A percentile compares a stretch with the other conserved stretches of the same genome.
Conservation (phyloP, 2,888 invertebrate genomes). For the Minunthozetes semirufus region DNA sequence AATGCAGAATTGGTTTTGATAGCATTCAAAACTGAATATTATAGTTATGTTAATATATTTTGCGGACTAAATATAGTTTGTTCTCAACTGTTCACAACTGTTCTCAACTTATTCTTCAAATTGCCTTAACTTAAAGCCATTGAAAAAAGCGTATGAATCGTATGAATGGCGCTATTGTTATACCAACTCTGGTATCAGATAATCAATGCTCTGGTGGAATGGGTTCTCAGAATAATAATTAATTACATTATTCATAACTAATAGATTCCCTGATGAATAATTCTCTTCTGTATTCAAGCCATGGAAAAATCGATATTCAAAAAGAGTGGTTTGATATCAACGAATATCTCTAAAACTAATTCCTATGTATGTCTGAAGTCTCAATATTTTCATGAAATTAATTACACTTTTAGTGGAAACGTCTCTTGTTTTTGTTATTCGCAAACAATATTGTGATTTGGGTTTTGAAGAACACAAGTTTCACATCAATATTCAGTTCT, state of each 20-base stretch:
- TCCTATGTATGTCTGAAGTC: neutral
- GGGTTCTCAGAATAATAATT: constrained; percentile 9
- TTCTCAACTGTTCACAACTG: neutral
- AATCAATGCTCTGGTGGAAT: neutral
- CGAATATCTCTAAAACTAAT: neutral
- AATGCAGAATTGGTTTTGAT: neutral
- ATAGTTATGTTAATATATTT: constrained; percentile 11
- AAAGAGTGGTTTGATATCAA: neutral
- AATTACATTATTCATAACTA: constrained; percentile 19
- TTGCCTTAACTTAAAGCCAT: neutral
- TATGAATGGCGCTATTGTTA: neutral
- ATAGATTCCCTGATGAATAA: constrained; percentile 18
- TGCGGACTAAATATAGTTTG: neutral
- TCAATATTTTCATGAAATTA: constrained; percentile 1
- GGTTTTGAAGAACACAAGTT: neutral
- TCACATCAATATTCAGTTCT: neutral
- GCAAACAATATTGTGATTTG: neutral
- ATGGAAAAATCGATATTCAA: neutral
- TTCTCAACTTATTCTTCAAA: neutral
- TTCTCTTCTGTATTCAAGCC: neutral
- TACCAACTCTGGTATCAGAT: neutral
- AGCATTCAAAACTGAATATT: neutral
- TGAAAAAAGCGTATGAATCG: neutral
- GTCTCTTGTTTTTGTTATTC: constrained; percentile 17
- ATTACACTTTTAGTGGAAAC: constrained; percentile 5